Base-by-base conservation (phyloP, 1,140 invertebrate species). In the Teleopsis dalmanni region DNA sequence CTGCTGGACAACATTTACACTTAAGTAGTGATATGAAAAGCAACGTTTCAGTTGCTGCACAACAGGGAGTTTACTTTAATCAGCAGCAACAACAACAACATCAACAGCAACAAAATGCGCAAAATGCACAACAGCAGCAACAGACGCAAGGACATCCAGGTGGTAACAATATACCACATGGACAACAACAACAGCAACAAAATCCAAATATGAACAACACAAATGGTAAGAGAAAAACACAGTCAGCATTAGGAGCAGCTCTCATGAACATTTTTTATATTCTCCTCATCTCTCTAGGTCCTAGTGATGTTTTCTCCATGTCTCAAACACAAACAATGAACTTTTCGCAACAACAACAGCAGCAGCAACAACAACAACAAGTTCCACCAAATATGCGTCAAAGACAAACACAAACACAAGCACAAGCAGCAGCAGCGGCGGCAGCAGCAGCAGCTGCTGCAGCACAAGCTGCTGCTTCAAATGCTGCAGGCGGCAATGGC, bases 321-420 rank as follows among this genome's bases (percentile, higher is more conserved):
- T 83, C 83, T 4, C 85, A 88, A 71, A 83, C 83, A 37, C 85
- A 88, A 71, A 87, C 84, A 46, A 86, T 91, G 57, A 89, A 88
- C 62, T 87, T 91, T 60, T 83, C 83, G 6, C 86, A 88, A 61
- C 85, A 87, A 66, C 67, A 63, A 34, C 59, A 59, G 37, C 34
- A 40, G 23, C 58, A 57, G 37, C 58, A 60, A 27, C 58, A 67
- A 53, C 60, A 64, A 49, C 64, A 70, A 58, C 72, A 51, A 45
- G 63, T 66, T 46, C 63, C 63, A 38, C 60, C 63, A 59, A 71
- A 65, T 22, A 65, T 68, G 58, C 60, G 65, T 36, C 65, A 68
- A 54, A 58, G 62, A 48, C 65, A 65, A 55, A 64, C 58, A 48
- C 65, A 68, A 37, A 56, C 54, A 45, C 56, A 57, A 49, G 57